These are phyloP conservation scores for Phenacoccus solenopsis DNA, from an alignment of 1,140 invertebrate species.

Conservation along the genomic window DNA sequence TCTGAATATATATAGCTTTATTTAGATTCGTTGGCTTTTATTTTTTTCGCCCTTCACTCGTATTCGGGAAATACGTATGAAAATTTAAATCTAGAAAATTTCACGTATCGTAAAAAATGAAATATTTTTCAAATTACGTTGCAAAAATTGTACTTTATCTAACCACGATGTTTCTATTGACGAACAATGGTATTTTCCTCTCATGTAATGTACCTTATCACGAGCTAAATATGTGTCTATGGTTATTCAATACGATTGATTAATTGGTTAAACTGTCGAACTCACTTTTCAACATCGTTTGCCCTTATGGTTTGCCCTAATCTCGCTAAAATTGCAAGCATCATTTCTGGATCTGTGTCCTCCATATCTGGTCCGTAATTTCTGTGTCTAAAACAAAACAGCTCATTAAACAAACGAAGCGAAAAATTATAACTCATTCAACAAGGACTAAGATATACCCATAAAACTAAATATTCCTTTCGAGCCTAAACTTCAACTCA, in stretches of 20 bases:
- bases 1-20: not conserved
- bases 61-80: no score
- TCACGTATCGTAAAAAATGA: not conserved
- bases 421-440: not conserved
- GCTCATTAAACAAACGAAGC: not conserved
- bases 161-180: no score
- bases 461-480: no score
- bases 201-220: no score
- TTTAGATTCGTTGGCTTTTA: not conserved
- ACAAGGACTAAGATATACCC: not conserved
- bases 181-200: no score
- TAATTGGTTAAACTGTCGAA: no score
- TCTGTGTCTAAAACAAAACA: slow-evolving; percentile 31
- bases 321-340: slow-evolving; percentile 43
- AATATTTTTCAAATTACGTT: not conserved
- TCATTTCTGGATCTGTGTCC: slow-evolving; percentile 37
- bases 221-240: no score
- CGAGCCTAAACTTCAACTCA: no score
- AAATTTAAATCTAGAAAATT: not conserved
- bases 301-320: slow-evolving; percentile 43
- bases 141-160: no score
- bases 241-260: no score
- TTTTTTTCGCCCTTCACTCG: not conserved
- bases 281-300: slow-evolving; percentile 44
- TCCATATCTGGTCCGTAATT: slow-evolving; percentile 36